Evolutionary conservation across 2,888 invertebrate genomes (phyloP).

Genomic region (Latrodectus elegans): DNA sequence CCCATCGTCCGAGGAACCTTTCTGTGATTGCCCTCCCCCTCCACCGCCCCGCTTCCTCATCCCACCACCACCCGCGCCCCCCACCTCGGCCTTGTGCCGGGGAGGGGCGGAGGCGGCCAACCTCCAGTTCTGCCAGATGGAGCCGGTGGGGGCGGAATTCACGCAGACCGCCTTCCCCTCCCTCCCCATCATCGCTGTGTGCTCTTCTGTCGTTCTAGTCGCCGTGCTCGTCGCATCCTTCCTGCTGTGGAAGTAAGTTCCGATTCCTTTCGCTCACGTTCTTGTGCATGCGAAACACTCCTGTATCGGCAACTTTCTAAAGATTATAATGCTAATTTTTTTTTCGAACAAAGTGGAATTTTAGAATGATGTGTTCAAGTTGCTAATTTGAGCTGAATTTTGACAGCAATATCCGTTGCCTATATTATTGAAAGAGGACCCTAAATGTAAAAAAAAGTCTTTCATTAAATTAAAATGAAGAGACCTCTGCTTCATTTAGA

Average conservation of each 20-base stretch:
- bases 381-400: no score
- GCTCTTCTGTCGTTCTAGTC: conserved; percentile 68
- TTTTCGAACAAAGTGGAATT: no score
- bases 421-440: no score
- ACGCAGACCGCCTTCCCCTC: conserved; percentile 68
- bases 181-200: conserved; percentile 69
- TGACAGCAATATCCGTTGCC: no score
- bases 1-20: conserved; percentile 27
- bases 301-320: no score
- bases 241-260: conserved; percentile 82
- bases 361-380: no score
- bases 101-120: conserved; percentile 35
- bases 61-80: conserved; percentile 67
- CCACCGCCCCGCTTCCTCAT: conserved; percentile 62
- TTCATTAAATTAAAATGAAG: no score
- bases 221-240: conserved; percentile 70
- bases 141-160: conserved; percentile 68
- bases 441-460: no score
- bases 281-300: background rate
- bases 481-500: no score
- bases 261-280: conserved; percentile 79
- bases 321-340: no score
- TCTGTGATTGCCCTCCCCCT: conserved; percentile 63
- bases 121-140: conserved; percentile 67
- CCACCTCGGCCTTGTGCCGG: conserved; percentile 44